Evolutionary conservation across 2,888 invertebrate species (phyloP).

Genomic region (Scrobipalpa costella): DNA sequence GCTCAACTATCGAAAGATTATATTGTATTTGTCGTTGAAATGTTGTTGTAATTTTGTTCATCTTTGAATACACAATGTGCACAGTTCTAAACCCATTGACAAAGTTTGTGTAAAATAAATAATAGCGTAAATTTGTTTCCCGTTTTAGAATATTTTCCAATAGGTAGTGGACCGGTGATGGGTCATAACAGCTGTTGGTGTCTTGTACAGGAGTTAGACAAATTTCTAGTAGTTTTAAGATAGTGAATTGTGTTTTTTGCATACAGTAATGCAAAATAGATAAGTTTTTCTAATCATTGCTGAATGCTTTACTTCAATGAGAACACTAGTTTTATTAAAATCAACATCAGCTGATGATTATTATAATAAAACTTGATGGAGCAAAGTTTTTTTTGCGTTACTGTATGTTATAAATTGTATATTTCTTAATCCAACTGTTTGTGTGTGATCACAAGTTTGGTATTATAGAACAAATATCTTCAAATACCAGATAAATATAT

Average conservation of each 20-base stretch:
- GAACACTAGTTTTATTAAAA: too few species aligned
- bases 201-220: slow-evolving; percentile 50
- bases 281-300: background rate
- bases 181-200: slow-evolving; percentile 35
- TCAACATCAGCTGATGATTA: too few species aligned
- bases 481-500: too few species aligned
- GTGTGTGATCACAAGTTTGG: background rate
- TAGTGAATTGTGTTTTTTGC: slow-evolving; percentile 32
- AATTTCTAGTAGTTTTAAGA: slow-evolving; percentile 45
- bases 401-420: background rate
- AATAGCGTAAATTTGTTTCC: slow-evolving; percentile 32
- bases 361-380: too few species aligned
- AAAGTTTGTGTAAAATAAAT: background rate
- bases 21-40: too few species aligned
- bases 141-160: slow-evolving; percentile 31
- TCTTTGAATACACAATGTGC: background rate
- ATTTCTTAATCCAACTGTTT: background rate
- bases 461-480: too few species aligned
- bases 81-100: background rate
- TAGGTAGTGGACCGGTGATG: slow-evolving; percentile 36
- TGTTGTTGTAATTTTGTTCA: background rate
- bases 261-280: background rate
- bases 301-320: too few species aligned
- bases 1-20: too few species aligned
- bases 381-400: too few species aligned